phyloP scores from a whole-genome alignment of 2,113 vertebrate genomes.

The Anhinga rufa region DNA sequence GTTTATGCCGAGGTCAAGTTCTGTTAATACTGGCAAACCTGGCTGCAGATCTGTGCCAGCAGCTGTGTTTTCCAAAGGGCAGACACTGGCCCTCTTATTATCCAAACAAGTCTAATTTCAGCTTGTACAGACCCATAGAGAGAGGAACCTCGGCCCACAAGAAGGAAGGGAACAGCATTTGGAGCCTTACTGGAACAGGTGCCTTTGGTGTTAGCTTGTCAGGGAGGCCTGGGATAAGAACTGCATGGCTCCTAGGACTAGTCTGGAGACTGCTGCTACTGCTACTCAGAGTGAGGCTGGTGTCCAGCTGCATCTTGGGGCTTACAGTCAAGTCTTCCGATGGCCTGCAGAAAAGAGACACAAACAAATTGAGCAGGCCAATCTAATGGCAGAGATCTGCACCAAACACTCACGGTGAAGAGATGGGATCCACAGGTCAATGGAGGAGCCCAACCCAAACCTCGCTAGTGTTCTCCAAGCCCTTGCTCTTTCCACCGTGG shows the following conservation, averaged over 20 bases:
- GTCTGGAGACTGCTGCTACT: constrained; percentile 71
- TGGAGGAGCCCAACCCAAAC: neutral
- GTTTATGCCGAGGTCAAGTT: neutral
- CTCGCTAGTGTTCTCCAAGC: neutral
- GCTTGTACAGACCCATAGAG: neutral
- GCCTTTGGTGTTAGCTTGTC: constrained; percentile 79
- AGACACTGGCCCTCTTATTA: neutral
- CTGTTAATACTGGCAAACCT: neutral
- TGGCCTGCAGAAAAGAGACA: constrained; percentile 67
- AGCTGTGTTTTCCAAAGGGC: neutral
- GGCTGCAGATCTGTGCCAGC: neutral
- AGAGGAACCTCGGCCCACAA: neutral
- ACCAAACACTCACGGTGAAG: neutral
- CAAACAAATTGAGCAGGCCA: neutral
- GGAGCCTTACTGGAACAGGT: constrained; percentile 76
- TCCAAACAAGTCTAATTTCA: neutral
- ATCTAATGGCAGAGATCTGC: neutral
- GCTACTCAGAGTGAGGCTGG: constrained; percentile 72
- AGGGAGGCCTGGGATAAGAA: constrained; percentile 84
- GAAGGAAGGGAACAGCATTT: neutral
- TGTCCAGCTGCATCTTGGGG: constrained; percentile 84
- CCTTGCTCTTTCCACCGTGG: neutral
- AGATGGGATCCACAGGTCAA: neutral
- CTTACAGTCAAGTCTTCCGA: constrained; percentile 86
- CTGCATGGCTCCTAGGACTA: constrained; percentile 80